Conservation (phyloP, 1,140 invertebrate species). For the Leptinotarsa lineolata region DNA sequence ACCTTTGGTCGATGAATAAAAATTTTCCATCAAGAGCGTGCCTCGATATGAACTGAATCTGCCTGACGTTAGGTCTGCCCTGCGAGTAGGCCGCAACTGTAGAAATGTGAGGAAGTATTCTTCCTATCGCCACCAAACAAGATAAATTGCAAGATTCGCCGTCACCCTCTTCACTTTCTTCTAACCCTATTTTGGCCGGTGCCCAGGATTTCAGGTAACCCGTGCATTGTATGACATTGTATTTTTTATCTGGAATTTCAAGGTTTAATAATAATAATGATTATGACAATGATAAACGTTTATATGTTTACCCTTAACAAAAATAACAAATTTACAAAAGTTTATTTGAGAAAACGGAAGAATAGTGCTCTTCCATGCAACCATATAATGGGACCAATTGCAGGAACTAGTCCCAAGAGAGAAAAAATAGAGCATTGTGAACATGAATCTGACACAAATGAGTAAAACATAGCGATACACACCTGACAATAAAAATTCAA, state of each 20-base stretch:
- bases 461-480: too few species aligned
- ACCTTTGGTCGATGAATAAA: conserved; percentile 92
- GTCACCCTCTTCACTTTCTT: conserved; percentile 71
- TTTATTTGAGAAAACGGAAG: too few species aligned
- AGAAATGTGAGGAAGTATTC: conserved; percentile 67
- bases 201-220: conserved; percentile 93
- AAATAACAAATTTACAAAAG: too few species aligned
- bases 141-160: conserved; percentile 78
- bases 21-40: conserved; percentile 96
- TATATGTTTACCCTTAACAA: too few species aligned
- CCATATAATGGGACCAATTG: too few species aligned
- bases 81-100: conserved; percentile 52
- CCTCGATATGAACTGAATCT: conserved; percentile 78
- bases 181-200: conserved; percentile 73
- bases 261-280: too few species aligned
- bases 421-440: too few species aligned
- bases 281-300: too few species aligned
- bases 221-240: conserved; percentile 82
- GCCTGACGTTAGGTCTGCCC: conserved; percentile 57
- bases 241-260: conserved; percentile 69
- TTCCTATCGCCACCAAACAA: conserved; percentile 83
- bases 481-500: too few species aligned
- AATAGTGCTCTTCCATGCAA: too few species aligned
- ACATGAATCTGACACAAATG: too few species aligned
- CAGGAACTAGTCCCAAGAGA: too few species aligned